Evolutionary conservation across 2,113 vertebrate species (phyloP).

Genomic region (Brachypodius melanocephalos): DNA sequence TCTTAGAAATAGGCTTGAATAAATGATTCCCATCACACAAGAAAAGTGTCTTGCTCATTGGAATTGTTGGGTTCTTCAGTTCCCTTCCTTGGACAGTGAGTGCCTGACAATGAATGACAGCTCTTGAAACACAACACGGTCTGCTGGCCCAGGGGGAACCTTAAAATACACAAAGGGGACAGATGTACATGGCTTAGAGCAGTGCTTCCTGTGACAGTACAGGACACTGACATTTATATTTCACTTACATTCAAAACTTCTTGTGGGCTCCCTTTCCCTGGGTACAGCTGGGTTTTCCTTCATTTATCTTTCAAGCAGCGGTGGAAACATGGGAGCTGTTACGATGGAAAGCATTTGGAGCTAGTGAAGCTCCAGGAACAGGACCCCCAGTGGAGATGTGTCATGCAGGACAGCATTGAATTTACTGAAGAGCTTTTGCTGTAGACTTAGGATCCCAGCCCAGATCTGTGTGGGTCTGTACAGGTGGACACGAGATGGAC

Average conservation of each 20-base stretch:
- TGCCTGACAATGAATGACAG: not conserved
- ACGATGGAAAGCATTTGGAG: not conserved
- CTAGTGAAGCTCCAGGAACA: not conserved
- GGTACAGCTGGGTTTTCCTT: not conserved
- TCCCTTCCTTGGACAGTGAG: not conserved
- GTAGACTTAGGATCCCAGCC: not conserved
- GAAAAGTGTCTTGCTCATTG: not conserved
- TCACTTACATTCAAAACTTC: not conserved
- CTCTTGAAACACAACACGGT: not conserved
- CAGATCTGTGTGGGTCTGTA: not conserved
- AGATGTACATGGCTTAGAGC: not conserved
- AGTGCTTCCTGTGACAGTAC: not conserved
- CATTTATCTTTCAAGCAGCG: not conserved
- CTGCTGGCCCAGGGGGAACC: not conserved
- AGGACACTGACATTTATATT: not conserved
- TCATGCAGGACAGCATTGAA: not conserved
- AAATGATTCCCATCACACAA: not conserved
- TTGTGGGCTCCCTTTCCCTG: not conserved
- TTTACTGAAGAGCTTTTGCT: not conserved
- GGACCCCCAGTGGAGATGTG: not conserved
- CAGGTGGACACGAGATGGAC: not conserved
- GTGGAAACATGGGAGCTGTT: not conserved
- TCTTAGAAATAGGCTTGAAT: not conserved
- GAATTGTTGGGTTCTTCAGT: not conserved
- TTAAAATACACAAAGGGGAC: not conserved